Percentiles rank a stretch among this genome's conserved stretches.
These are phyloP conservation scores for Ptychochromis oligacanthus DNA, from an alignment of 2,113 vertebrate genomes.

Conservation along the genomic window DNA sequence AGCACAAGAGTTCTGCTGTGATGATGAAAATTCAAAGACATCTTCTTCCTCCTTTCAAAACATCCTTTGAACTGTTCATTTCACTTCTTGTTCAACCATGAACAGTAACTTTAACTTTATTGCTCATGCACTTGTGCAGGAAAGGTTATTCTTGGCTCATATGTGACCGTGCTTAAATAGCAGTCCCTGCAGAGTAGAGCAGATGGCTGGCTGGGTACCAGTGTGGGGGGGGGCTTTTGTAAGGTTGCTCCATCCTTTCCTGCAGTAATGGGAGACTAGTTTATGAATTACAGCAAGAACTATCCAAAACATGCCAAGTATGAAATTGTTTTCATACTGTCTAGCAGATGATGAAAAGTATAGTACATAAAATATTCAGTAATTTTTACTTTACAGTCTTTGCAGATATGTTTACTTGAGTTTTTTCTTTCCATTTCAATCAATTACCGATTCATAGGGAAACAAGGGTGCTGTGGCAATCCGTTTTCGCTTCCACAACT, in stretches of 20 bases:
- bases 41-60: not conserved
- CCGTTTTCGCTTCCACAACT: constrained; percentile 94
- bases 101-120: not conserved
- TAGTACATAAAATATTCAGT: not conserved
- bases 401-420: not conserved
- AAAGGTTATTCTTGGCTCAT: constrained; percentile 13
- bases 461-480: constrained; percentile 96
- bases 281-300: constrained; percentile 10
- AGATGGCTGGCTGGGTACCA: constrained; percentile 38
- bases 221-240: not conserved
- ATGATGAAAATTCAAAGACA: not conserved
- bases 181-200: constrained; percentile 35
- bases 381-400: not conserved
- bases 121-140: constrained; percentile 4
- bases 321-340: constrained; percentile 1
- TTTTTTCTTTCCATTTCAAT: not conserved
- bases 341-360: not conserved
- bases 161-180: constrained; percentile 19
- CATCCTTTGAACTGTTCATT: not conserved
- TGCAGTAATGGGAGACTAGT: constrained; percentile 8
- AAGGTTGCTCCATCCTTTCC: constrained; percentile 1
- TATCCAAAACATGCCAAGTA: not conserved
- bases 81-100: not conserved
- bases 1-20: not conserved
- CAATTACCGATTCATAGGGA: constrained; percentile 80